Evolutionary conservation across 1,140 invertebrate genomes (phyloP), one percentile per base, ranked within the genome.

Genomic region (Agrypnia vestita): DNA sequence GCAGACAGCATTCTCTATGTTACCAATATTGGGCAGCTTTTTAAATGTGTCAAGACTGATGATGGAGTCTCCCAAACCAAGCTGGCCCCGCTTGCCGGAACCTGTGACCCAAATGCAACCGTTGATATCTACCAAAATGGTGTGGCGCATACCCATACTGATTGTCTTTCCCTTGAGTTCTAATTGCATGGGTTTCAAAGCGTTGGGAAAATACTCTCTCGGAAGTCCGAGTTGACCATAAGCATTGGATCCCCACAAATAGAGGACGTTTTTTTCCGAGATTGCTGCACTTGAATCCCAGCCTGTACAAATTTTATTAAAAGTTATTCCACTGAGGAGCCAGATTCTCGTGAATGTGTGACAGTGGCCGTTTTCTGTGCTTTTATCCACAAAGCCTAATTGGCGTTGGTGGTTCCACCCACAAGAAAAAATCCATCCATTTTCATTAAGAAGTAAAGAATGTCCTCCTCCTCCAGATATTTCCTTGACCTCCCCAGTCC

Each of bases 361-460:
- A n/a, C 85, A 91, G 81, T 86, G 91, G 19, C 53, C 53, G n/a
- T 73, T 51, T 25, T 73, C 47, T 12, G 53, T 51, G n/a, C 21
- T 73, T 87, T 84, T 85, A 9, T 77, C 83, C 71, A 86, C 84
- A 19, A 92, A 86, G 15, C 94, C 96, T 17, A 95, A 84, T 87
- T 97, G 96, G 1, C 94, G 94, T 85, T 92, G 94, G 84, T 93
- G 92, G 88, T 97, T 98, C 94, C 95, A 96, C 6, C 97, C 97
- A 90, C 96, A 97, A 49, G 93, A 91, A 85, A 94, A 97, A 10
- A 97, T 85, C 81, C 92, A 92, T 11, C 94, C 94, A 59, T 91
- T 88, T 55, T 88, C 86, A 82, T 93, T 91, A 19, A 96, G 85
- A 21, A 95, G 87, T 11, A 96, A 84, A 0, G 94, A 93, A 84